Percentiles rank a stretch among this genome's conserved stretches.
Conservation (phyloP, 2,113 vertebrate species). For the Lasiurus borealis region DNA sequence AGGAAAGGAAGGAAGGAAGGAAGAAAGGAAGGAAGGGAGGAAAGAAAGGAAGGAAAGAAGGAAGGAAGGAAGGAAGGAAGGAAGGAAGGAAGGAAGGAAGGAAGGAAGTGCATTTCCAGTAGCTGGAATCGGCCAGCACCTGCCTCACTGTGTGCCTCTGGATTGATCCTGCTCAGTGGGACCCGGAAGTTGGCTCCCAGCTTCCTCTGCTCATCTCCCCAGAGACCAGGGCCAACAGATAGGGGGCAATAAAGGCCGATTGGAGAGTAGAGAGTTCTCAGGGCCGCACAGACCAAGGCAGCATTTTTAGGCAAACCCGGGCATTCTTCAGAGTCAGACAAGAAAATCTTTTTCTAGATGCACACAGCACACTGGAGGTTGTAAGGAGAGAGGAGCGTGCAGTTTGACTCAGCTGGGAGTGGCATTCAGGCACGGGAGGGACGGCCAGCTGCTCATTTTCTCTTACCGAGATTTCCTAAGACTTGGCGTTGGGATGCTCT, state of each 20-base stretch:
- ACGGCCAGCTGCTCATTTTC: background rate
- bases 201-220: background rate
- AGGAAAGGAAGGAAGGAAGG: too few species aligned
- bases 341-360: conserved; percentile 70
- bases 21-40: too few species aligned
- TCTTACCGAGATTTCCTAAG: background rate
- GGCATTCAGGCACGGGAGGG: background rate
- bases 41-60: too few species aligned
- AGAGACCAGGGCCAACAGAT: conserved; percentile 70
- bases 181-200: background rate
- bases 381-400: background rate
- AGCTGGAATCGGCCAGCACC: background rate
- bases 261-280: conserved; percentile 82
- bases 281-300: conserved; percentile 81
- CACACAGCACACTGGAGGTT: conserved; percentile 73
- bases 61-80: too few species aligned
- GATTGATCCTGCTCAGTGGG: background rate
- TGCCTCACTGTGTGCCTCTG: too few species aligned
- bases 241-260: conserved; percentile 73
- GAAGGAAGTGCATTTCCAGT: background rate
- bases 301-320: conserved; percentile 79
- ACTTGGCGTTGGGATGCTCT: background rate
- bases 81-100: too few species aligned
- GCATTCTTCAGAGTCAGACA: conserved; percentile 83
- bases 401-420: background rate